These are phyloP conservation scores for Abrostola tripartita DNA, from an alignment of 2,888 invertebrate genomes.

Conservation along the genomic window DNA sequence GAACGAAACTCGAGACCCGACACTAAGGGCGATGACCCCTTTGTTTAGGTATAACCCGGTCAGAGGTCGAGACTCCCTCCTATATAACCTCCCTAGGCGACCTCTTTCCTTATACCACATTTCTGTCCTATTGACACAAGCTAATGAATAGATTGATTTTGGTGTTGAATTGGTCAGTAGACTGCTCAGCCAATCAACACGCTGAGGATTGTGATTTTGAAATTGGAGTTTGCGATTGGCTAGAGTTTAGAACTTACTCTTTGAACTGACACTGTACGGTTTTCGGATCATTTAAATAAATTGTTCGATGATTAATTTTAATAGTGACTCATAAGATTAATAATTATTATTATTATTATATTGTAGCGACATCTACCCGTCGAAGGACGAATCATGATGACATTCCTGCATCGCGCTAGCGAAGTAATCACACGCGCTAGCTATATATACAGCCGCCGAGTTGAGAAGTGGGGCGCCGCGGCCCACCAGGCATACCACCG, in stretches of 20 bases:
- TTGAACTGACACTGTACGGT: slow-evolving; percentile 16
- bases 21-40: slow-evolving; percentile 52
- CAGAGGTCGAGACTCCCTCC: slow-evolving; percentile 56
- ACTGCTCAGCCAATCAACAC: slow-evolving; percentile 21
- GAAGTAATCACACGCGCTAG: too few relatives aligned
- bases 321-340: too few relatives aligned
- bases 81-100: slow-evolving; percentile 52
- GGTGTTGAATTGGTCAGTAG: slow-evolving; percentile 1
- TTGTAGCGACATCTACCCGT: too few relatives aligned
- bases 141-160: slow-evolving; percentile 43
- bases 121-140: slow-evolving; percentile 39
- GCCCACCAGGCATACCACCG: too few relatives aligned
- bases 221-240: slow-evolving; percentile 14
- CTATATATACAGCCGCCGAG: too few relatives aligned
- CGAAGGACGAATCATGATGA: too few relatives aligned
- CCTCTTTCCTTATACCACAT: slow-evolving; percentile 47
- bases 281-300: neutral
- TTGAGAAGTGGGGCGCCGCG: too few relatives aligned
- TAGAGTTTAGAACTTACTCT: slow-evolving; percentile 25
- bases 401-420: too few relatives aligned
- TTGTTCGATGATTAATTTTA: too few relatives aligned
- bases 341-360: too few relatives aligned
- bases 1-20: slow-evolving; percentile 37
- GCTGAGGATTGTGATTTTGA: slow-evolving; percentile 20
- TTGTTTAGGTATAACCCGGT: slow-evolving; percentile 65